Base-by-base conservation (phyloP, 2,888 invertebrate species). In the Hypomecis atomaria region DNA sequence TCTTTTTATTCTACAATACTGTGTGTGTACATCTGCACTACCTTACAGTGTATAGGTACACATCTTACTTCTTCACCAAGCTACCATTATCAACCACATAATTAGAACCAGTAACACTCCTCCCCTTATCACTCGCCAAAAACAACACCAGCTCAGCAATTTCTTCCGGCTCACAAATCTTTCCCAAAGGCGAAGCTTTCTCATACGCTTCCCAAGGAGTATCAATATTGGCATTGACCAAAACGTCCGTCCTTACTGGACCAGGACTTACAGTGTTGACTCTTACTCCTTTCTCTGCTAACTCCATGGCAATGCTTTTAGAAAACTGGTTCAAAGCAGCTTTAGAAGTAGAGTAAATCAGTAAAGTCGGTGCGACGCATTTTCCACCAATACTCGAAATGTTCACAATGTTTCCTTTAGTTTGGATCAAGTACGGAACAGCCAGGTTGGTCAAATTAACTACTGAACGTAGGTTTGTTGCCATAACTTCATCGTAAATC, bases 241-340 rank as follows among this genome's bases (percentile, higher is more conserved):
- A n/a, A 34, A 85, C 70, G 48, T 77, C 73, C 6, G 80, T 78
- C 62, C 61, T 72, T 0, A 78, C 74, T 6, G 81, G 81, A 0
- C 81, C 81, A 3, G 81, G 81, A 58, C 76, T 76, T 6, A 80
- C 55, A 13, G 60, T 37, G 45, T 79, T 81, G 0, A 80, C 78
- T 59, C 80, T 65, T 0, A 81, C 78, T 1, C 80, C 79, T 45
- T 76, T 62, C 7, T 63, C 58, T 0, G 78, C 72, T 6, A 81
- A 33, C 43, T 79, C 81, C 57, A 98, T 85, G n/a, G 80, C 78
- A 1, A 71, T 37, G 80, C 97, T 97, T 77, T 95, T 94, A 0
- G 98, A 98, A 70, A 99, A 95, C 79, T 98, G 97, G 87, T 98
- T 95, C 4, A 96, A 77, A 0, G 96, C 96, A 23, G 96, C 92